Conservation (phyloP, 2,888 invertebrate species). For the Oligia strigilis region DNA sequence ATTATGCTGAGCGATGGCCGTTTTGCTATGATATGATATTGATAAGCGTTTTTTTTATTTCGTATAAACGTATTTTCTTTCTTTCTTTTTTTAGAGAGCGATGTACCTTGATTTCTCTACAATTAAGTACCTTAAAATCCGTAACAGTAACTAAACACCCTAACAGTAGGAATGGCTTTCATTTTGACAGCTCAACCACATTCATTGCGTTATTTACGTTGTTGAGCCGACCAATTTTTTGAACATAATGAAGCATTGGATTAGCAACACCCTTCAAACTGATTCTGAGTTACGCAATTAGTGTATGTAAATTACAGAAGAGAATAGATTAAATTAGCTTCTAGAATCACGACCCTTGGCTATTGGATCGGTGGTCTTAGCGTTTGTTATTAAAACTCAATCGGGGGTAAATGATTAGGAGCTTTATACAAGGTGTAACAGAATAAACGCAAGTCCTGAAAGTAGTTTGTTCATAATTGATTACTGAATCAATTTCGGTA, state of each 20-base stretch:
- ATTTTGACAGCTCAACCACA: background rate
- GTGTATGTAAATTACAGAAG: background rate
- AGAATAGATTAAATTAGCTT: background rate
- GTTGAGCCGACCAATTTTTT: background rate
- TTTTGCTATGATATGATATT: too few relatives aligned
- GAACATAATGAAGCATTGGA: background rate
- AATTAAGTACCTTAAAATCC: background rate
- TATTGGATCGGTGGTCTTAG: too few relatives aligned
- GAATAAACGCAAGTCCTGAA: too few relatives aligned
- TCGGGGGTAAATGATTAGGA: too few relatives aligned
- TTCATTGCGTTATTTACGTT: background rate
- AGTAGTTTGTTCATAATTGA: too few relatives aligned
- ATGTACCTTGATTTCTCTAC: background rate
- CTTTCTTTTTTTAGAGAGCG: background rate
- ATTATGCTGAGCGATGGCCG: too few relatives aligned
- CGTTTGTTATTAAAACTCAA: too few relatives aligned
- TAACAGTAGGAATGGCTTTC: background rate
- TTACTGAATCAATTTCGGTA: too few relatives aligned
- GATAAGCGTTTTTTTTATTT: too few relatives aligned
- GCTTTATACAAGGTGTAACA: too few relatives aligned
- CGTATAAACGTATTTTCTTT: too few relatives aligned
- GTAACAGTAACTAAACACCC: background rate
- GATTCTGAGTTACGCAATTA: background rate
- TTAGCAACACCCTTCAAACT: background rate
- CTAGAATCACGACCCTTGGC: too few relatives aligned